These are phyloP conservation scores for Caenorhabditis angaria DNA, from an alignment of 2,888 invertebrate species.

Conservation along the genomic window DNA sequence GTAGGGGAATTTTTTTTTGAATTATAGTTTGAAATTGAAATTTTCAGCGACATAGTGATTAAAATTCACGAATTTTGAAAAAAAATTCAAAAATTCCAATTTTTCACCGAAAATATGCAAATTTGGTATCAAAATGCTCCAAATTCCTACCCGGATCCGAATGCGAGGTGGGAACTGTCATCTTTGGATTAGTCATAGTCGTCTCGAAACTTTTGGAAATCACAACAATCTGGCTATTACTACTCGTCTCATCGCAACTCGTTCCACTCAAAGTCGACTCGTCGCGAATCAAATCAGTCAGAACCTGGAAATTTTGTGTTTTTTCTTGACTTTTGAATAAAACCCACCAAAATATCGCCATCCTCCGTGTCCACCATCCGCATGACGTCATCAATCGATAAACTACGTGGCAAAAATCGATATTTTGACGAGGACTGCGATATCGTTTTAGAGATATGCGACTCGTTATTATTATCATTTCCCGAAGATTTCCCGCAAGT, in stretches of 20 bases:
- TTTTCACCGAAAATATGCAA: too few relatives aligned
- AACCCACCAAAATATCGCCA: conserved; percentile 34
- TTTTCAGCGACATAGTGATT: too few relatives aligned
- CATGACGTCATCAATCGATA: conserved; percentile 71
- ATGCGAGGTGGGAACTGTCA: neutral
- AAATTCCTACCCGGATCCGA: neutral
- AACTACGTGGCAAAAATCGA: conserved; percentile 51
- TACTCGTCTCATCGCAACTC: conserved; percentile 16
- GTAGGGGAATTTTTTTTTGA: neutral
- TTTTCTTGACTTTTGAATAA: conserved; percentile 1
- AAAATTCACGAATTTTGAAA: too few relatives aligned
- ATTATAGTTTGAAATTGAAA: neutral
- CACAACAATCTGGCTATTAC: conserved; percentile 22
- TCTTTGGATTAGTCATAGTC: neutral
- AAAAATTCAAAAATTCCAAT: conserved; percentile 48
- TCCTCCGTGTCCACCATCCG: conserved; percentile 54
- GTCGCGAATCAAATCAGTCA: conserved; percentile 56
- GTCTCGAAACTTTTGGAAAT: neutral
- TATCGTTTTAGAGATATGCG: neutral
- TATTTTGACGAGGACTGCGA: conserved; percentile 14
- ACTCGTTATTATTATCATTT: neutral
- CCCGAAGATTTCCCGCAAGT: conserved; percentile 26
- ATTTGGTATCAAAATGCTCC: too few relatives aligned
- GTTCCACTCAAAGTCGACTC: conserved; percentile 49
- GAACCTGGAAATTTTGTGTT: conserved; percentile 17